Evolutionary conservation across 2,797 vertebrate genomes (phyloP).

Genomic region (Pangasius mekongensis): DNA sequence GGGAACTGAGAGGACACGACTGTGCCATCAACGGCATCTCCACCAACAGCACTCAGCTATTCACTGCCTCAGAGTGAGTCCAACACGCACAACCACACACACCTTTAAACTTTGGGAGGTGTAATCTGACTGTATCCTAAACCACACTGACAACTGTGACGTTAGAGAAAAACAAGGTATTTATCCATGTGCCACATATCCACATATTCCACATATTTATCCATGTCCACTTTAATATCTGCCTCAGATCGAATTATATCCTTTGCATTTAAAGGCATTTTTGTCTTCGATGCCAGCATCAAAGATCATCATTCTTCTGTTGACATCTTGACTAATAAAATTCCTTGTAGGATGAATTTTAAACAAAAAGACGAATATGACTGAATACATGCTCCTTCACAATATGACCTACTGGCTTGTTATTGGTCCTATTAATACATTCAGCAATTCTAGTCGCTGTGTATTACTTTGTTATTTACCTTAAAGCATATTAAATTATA

Average conservation of each 20-base stretch:
- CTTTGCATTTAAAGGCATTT: neutral
- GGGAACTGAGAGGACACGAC: constrained; percentile 89
- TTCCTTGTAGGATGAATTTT: neutral
- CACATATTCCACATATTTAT: neutral
- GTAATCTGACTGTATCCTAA: neutral
- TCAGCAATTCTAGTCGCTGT: neutral
- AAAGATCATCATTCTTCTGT: no score
- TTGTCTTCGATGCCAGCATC: neutral
- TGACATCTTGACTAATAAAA: neutral
- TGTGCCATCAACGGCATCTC: constrained; percentile 92
- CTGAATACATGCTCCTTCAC: neutral
- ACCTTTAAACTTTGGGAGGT: neutral
- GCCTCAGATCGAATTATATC: neutral
- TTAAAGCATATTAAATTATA: neutral
- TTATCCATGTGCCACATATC: neutral
- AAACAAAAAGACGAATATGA: neutral
- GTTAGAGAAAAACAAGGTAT: neutral
- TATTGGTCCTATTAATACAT: neutral
- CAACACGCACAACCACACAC: neutral
- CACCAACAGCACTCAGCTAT: constrained; percentile 89
- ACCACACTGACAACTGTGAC: neutral
- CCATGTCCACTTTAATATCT: neutral
- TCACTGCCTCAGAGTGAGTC: constrained; percentile 95
- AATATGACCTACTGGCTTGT: neutral
- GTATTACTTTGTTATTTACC: neutral